Conservation (phyloP, 2,888 invertebrate genomes). For the Stenchaetothrips biformis region DNA sequence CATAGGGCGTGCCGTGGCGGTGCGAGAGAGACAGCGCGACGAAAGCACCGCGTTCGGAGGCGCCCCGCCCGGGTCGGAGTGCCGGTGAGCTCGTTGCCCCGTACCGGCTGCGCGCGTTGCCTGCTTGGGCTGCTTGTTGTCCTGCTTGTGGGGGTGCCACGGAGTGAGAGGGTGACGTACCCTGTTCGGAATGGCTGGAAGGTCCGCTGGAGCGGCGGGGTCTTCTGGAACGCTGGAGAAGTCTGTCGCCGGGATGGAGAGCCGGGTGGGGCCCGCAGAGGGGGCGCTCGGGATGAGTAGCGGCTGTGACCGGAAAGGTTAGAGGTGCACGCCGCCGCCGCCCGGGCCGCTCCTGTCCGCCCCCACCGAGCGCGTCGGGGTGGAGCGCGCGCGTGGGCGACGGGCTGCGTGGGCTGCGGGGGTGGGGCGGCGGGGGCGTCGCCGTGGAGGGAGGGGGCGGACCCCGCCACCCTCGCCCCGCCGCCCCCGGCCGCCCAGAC, state of each 20-base stretch:
- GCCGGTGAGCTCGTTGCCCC: no score
- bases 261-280: neutral
- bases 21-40: neutral
- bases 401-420: neutral
- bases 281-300: neutral
- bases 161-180: no score
- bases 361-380: neutral
- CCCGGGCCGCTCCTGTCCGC: neutral
- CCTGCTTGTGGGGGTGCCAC: neutral
- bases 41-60: neutral
- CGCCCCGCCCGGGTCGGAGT: no score
- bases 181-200: no score
- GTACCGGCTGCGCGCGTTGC: neutral
- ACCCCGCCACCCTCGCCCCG: no score
- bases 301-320: neutral
- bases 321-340: neutral
- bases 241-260: no score
- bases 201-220: neutral
- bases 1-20: neutral
- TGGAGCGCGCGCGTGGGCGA: neutral
- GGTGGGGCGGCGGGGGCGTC: neutral
- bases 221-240: neutral
- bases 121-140: neutral
- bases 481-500: no score
- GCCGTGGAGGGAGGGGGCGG: neutral